Percentiles rank a stretch among this genome's conserved stretches.
These are phyloP conservation scores for Vidua chalybeata DNA, from an alignment of 2,113 vertebrate genomes.

Conservation along the genomic window DNA sequence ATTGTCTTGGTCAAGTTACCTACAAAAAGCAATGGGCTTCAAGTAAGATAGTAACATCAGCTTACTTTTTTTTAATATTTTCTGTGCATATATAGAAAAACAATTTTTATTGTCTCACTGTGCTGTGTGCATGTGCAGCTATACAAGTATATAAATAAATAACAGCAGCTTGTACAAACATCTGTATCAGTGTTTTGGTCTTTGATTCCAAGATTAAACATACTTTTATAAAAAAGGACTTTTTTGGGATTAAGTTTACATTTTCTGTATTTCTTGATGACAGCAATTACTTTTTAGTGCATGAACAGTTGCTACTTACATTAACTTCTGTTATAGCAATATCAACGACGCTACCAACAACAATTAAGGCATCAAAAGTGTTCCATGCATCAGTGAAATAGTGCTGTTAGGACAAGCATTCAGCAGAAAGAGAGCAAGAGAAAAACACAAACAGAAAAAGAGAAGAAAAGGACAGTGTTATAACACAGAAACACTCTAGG, in stretches of 20 bases:
- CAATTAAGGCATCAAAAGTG: slow-evolving; percentile 99
- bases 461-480: slow-evolving; percentile 83
- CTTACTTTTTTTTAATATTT: not conserved
- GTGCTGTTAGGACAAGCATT: slow-evolving; percentile 93
- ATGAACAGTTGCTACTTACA: slow-evolving; percentile 88
- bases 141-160: not conserved
- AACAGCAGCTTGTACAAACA: not conserved
- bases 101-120: not conserved
- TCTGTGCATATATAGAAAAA: not conserved
- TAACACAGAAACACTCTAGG: slow-evolving; percentile 70
- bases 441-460: slow-evolving; percentile 78
- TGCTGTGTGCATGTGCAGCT: not conserved
- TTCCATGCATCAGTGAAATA: slow-evolving; percentile 99
- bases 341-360: slow-evolving; percentile 99
- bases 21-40: not conserved
- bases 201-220: not conserved
- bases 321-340: slow-evolving; percentile 99
- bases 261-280: slow-evolving; percentile 50
- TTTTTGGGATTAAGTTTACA: not conserved
- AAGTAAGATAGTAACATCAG: not conserved
- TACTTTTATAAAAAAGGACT: not conserved
- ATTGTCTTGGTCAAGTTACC: not conserved
- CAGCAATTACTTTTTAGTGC: slow-evolving; percentile 74
- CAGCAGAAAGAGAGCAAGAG: slow-evolving; percentile 77
- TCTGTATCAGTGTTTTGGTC: not conserved